Conservation (phyloP, 2,888 invertebrate genomes). For the Argynnis bischoffii region DNA sequence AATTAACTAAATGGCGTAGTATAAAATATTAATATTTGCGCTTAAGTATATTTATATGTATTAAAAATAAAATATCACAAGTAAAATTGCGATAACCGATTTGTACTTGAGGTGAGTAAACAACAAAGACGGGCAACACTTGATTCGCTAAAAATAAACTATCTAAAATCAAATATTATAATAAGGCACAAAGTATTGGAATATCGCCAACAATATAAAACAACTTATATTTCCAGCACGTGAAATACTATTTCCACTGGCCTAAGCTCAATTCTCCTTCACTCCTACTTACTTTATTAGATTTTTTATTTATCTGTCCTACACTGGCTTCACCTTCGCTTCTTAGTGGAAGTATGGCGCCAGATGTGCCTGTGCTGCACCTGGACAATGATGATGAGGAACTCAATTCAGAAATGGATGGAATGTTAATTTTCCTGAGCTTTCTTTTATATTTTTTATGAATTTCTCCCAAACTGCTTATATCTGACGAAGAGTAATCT, state of each 20-base stretch:
- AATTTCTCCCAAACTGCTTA: slow-evolving; percentile 75
- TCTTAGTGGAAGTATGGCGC: slow-evolving; percentile 58
- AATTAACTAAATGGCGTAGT: slow-evolving; percentile 27
- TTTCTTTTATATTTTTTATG: slow-evolving; percentile 55
- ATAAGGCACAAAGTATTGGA: slow-evolving; percentile 27
- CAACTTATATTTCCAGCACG: slow-evolving; percentile 11
- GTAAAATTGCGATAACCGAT: slow-evolving; percentile 58
- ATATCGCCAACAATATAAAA: slow-evolving; percentile 13
- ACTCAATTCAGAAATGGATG: slow-evolving; percentile 60
- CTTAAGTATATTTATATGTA: slow-evolving; percentile 41
- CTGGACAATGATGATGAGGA: slow-evolving; percentile 55
- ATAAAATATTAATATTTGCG: slow-evolving; percentile 30
- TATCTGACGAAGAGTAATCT: slow-evolving; percentile 68
- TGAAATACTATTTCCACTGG: slow-evolving; percentile 25
- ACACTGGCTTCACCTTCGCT: slow-evolving; percentile 71
- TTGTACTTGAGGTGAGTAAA: slow-evolving; percentile 69
- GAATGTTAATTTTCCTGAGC: slow-evolving; percentile 48
- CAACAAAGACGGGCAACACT: slow-evolving; percentile 40
- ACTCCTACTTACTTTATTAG: slow-evolving; percentile 50
- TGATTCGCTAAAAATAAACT: slow-evolving; percentile 34
- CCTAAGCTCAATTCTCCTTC: slow-evolving; percentile 62
- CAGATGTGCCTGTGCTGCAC: slow-evolving; percentile 56
- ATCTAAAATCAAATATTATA: slow-evolving; percentile 11
- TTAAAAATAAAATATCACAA: slow-evolving; percentile 51
- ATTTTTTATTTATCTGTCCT: slow-evolving; percentile 46